Evolutionary conservation across 1,140 invertebrate species (phyloP).

Genomic region (Dreissena rostriformis): DNA sequence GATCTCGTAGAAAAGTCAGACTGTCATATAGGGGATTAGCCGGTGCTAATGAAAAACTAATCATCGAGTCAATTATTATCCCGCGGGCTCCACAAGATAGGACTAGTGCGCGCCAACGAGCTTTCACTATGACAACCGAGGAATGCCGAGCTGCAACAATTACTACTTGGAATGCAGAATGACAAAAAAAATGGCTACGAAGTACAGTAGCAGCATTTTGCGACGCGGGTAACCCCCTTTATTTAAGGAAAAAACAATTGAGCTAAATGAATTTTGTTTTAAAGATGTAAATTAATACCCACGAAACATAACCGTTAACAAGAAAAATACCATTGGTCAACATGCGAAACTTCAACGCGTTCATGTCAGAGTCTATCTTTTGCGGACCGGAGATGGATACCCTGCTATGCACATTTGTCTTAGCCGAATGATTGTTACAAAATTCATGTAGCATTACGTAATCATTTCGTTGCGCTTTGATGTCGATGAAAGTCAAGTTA

Average conservation of each 20-base stretch:
- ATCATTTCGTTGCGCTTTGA: slow-evolving; percentile 36
- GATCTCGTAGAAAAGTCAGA: background rate
- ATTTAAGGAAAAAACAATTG: too few relatives aligned
- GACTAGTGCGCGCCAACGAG: slow-evolving; percentile 34
- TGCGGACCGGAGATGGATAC: too few relatives aligned
- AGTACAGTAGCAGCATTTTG: too few relatives aligned
- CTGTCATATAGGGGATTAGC: slow-evolving; percentile 26
- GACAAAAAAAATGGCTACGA: too few relatives aligned
- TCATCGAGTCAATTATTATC: slow-evolving; percentile 49
- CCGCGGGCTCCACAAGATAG: slow-evolving; percentile 20
- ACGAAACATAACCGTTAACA: too few relatives aligned
- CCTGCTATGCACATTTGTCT: background rate
- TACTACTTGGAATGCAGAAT: too few relatives aligned
- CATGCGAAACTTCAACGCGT: too few relatives aligned
- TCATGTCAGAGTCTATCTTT: too few relatives aligned
- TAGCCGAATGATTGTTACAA: slow-evolving; percentile 3
- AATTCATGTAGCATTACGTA: slow-evolving; percentile 33
- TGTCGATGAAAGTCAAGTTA: slow-evolving; percentile 5
- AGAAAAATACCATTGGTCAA: too few relatives aligned
- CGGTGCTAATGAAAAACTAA: slow-evolving; percentile 36
- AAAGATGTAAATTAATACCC: too few relatives aligned
- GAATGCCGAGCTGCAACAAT: slow-evolving; percentile 26
- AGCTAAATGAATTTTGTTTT: too few relatives aligned
- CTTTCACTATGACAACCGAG: background rate
- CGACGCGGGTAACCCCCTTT: too few relatives aligned